Conservation (phyloP, 2,888 invertebrate genomes). For the Andricus quercusramuli region DNA sequence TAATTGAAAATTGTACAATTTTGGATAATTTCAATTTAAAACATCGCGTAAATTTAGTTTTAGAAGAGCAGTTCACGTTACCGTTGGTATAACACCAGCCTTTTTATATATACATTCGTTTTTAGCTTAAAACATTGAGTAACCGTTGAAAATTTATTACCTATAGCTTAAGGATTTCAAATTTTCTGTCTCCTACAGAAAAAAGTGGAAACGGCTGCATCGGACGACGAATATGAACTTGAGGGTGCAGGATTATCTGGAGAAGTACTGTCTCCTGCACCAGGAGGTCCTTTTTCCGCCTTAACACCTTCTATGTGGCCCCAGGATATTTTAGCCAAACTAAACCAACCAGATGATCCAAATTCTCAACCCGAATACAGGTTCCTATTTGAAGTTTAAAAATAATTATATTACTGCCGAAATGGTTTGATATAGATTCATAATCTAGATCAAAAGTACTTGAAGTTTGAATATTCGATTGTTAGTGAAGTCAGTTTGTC, state of each 20-base stretch:
- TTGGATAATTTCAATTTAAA: too few species aligned
- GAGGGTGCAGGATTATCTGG: slow-evolving; percentile 86
- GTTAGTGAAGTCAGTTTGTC: too few species aligned
- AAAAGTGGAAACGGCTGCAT: slow-evolving; percentile 88
- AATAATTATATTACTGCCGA: too few species aligned
- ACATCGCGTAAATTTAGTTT: too few species aligned
- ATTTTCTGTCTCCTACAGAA: slow-evolving; percentile 79
- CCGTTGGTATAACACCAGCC: too few species aligned
- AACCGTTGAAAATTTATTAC: not conserved
- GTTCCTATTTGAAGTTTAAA: slow-evolving; percentile 68
- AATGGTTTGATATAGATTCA: too few species aligned
- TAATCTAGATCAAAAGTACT: too few species aligned
- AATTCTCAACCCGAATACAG: slow-evolving; percentile 86
- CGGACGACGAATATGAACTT: slow-evolving; percentile 87
- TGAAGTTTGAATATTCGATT: too few species aligned
- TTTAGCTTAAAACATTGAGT: not conserved
- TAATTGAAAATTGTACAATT: too few species aligned
- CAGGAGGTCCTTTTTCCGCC: slow-evolving; percentile 96
- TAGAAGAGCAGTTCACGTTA: too few species aligned
- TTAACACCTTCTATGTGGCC: slow-evolving; percentile 98
- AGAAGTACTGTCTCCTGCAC: slow-evolving; percentile 87
- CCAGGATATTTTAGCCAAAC: slow-evolving; percentile 92
- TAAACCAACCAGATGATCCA: slow-evolving; percentile 89
- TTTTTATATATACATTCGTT: not conserved
- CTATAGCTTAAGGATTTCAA: not conserved